Evolutionary conservation across 1,140 invertebrate species (phyloP), one percentile per base, ranked within the genome.

Genomic region (Diachasmimorpha longicaudata): DNA sequence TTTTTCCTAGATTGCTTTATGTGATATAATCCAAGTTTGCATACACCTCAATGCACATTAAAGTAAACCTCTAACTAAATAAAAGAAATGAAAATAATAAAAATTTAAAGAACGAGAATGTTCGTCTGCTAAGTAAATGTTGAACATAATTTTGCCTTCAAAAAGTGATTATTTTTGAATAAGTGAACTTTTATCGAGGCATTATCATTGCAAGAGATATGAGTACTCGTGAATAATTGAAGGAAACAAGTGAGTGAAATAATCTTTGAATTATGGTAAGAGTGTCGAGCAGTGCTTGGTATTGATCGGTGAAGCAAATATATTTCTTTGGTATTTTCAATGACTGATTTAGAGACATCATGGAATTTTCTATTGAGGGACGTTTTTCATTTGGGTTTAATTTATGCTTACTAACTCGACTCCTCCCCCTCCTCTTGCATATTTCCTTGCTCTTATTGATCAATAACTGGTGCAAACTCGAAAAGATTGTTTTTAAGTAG

Each of bases 1-100:
- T 68, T 68, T 68, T 68, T 37, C 16, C 36, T 68, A 68, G 66
- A 68, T 68, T 68, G 66, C 66, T 68, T 63, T 25, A 63, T 68
- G 66, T 68, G 66, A 68, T 68, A 68, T 68, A 68, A 68, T 19
- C 36, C 31, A 68, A 68, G 14, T 68, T 68, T 68, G 66, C 31
- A 68, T 63, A 63, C 58, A 63, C 58, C 21, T 63, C 58, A 63
- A 63, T 63, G 58, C 58, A 63, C 58, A 63, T 63, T 63, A 63
- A 63, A 63, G 25, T 63, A 63, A 63, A 31, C 58, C 21, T 16
- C 31, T 63, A 63, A 63, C 25, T 0, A 13, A 63, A 63, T 6
- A 63, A 10, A 25, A 63, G 19, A 14, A 25, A 25, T 63, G 11
- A 25, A 25, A 31, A 13, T 58, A 63, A 8, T 19, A 63, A 63